Evolutionary conservation across 2,113 vertebrate species (phyloP).

Genomic region (Lanius ludovicianus): DNA sequence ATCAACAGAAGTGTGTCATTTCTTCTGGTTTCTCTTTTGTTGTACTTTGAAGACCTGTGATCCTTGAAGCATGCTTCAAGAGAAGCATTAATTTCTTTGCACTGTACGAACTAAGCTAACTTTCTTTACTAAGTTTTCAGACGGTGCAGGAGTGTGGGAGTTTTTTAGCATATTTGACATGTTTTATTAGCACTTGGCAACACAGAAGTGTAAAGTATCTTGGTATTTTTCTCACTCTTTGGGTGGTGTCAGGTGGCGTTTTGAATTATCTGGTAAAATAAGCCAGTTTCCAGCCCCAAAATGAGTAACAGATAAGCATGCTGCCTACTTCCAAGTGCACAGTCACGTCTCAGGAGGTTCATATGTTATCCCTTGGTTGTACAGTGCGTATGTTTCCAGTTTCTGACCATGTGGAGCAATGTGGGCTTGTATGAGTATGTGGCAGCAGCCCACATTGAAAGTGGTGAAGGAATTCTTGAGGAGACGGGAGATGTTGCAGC

Average conservation of each 20-base stretch:
- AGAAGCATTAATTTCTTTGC: background rate
- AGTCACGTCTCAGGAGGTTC: background rate
- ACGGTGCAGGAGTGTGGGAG: background rate
- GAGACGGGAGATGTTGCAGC: background rate
- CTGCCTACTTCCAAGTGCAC: fast-evolving
- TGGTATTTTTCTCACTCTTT: background rate
- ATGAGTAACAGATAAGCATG: background rate
- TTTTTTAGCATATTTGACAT: background rate
- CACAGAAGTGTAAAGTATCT: background rate
- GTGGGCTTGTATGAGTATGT: background rate
- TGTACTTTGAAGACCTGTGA: background rate
- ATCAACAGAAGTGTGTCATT: background rate
- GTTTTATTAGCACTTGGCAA: background rate
- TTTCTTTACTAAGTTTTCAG: background rate
- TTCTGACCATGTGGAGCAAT: background rate
- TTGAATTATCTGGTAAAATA: background rate
- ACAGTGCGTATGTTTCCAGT: background rate
- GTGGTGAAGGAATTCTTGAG: background rate
- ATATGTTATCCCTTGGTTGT: background rate
- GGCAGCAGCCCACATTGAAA: background rate
- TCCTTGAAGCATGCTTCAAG: background rate
- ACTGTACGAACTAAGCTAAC: background rate
- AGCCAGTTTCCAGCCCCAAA: fast-evolving
- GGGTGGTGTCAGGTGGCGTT: background rate
- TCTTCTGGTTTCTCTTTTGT: background rate